Evolutionary conservation across 1,140 invertebrate species (phyloP), one percentile per base, ranked within the genome.

Genomic region (Aphaenogaster ashmeadi): DNA sequence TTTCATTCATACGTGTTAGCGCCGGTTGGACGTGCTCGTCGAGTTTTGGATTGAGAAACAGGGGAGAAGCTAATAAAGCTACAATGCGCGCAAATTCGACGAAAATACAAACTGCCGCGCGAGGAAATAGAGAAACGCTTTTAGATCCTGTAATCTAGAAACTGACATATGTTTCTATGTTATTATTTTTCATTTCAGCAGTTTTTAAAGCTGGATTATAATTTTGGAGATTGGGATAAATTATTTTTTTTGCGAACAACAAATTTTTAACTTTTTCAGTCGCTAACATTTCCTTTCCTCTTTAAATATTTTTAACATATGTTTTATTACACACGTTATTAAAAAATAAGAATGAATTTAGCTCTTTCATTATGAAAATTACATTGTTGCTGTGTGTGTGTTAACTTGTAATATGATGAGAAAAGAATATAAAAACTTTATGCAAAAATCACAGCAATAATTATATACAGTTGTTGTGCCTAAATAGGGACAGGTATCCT

Each of bases 41-140:
- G 41, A 52, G 33, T 80, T 87, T 78, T 58, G 52, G 41, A 69
- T 54, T 27, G 33, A 47, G 77, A 83, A 83, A 47, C 38, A 44
- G 6, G 38, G 27, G 27, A 36, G 38, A 44, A 54, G 27, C 15
- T 83, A 83, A 83, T 74, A 83, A 83, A 79, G 21, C 60, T 21
- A 52, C 60, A 52, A 52, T 67, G 44, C 52, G 8, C 41, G 69
- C 11, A 83, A 72, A 44, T 83, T 83, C n/a, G 38, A 47, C 50
- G 54, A 58, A 71, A 72, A 56, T 72, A 38, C 38, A 71, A 58
- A 81, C 50, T n/a, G 52, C 52, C 66, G 6, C 66, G 15, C 38
- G 41, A 64, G 27, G n/a, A 9, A 64, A 27, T 13, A 36, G 15
- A 67, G 3, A 67, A 67, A 66, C 11, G 13, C 18, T 13, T 41